Evolutionary conservation across 37 sponge, comb jelly and placozoan species (phyloP).

Genomic region (Geodia barretti): DNA sequence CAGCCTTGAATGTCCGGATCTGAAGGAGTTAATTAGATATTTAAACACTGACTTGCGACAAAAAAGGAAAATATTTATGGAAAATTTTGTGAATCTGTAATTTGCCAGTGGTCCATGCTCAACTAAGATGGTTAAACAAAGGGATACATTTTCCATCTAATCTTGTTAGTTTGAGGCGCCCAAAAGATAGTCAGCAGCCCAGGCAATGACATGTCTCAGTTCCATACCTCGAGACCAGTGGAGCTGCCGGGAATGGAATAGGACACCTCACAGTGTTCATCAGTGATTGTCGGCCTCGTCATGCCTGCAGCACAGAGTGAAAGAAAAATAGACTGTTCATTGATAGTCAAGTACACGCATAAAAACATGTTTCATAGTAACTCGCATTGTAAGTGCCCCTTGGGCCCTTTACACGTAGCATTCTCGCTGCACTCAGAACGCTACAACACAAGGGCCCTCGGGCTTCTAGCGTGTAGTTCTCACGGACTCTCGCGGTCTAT

Average conservation of each 20-base stretch:
- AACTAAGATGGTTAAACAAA: too few species aligned
- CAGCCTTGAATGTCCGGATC: conserved; percentile 59
- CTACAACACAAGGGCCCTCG: too few species aligned
- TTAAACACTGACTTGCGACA: too few species aligned
- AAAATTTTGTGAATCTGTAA: neutral
- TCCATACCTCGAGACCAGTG: conserved; percentile 66
- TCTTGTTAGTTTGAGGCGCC: too few species aligned
- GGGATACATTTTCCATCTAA: too few species aligned
- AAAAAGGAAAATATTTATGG: too few species aligned
- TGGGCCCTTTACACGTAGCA: too few species aligned
- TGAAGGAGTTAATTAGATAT: neutral
- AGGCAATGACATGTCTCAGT: neutral
- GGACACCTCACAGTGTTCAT: conserved; percentile 66
- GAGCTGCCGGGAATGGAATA: conserved; percentile 83
- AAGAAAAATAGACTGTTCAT: neutral
- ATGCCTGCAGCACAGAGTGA: conserved; percentile 51
- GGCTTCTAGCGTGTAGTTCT: neutral
- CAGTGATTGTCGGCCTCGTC: conserved; percentile 58
- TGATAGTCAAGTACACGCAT: neutral
- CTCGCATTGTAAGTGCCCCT: neutral
- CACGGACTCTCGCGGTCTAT: neutral
- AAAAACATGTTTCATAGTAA: neutral
- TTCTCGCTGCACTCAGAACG: too few species aligned
- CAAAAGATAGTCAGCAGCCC: neutral
- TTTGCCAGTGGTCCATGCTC: too few species aligned